phyloP scores from a whole-genome alignment of 2,113 vertebrate species.

The Cololabis saira region DNA sequence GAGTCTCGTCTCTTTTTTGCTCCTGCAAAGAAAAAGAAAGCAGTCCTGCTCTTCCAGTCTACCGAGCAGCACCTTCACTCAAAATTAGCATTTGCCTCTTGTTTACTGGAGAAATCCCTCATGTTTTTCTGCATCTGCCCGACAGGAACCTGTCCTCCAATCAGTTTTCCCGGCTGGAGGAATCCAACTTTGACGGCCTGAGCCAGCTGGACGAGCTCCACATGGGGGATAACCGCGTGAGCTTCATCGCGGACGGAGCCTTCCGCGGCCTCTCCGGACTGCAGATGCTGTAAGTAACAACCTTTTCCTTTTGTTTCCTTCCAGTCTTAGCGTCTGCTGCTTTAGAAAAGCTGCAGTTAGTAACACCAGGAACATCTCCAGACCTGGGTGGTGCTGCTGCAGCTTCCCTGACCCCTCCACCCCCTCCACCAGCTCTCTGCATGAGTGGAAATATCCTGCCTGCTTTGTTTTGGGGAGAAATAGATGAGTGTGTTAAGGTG shows the following conservation, averaged over 20 bases:
- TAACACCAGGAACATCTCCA: no score
- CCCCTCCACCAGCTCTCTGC: slow-evolving; percentile 33
- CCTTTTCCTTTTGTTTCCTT: no score
- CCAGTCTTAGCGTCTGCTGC: no score
- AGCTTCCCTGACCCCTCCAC: background rate
- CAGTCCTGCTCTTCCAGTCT: no score
- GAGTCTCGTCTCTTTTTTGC: no score
- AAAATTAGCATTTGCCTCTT: no score
- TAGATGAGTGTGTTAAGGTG: slow-evolving; percentile 62
- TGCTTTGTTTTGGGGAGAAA: slow-evolving; percentile 69
- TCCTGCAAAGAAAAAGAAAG: no score
- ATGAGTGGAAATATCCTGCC: slow-evolving; percentile 66
- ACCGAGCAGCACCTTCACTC: no score
- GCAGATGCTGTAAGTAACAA: slow-evolving; percentile 87
- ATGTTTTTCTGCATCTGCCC: background rate
- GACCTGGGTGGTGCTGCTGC: no score
- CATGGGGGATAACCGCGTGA: slow-evolving; percentile 92
- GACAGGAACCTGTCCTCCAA: slow-evolving; percentile 92
- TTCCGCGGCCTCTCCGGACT: slow-evolving; percentile 92
- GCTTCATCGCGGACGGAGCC: slow-evolving; percentile 95
- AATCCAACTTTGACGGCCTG: slow-evolving; percentile 92
- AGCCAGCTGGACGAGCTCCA: slow-evolving; percentile 87
- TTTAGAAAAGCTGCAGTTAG: no score
- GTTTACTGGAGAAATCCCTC: background rate
- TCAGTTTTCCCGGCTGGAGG: slow-evolving; percentile 91